phyloP scores from a whole-genome alignment of 2,797 vertebrate species.

The Clangula hyemalis region DNA sequence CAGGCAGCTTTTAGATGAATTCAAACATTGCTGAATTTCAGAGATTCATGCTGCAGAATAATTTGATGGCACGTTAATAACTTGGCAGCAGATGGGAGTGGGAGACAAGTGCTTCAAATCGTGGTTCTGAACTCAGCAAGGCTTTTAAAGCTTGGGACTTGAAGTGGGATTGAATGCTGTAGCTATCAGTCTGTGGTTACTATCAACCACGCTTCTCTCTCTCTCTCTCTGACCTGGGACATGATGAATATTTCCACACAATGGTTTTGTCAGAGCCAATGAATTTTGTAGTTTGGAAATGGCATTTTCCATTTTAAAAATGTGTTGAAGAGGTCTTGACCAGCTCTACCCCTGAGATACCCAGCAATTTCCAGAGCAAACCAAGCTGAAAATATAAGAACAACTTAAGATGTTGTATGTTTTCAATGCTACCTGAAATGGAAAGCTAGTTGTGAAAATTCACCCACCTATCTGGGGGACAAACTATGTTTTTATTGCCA shows the following conservation, averaged over 20 bases:
- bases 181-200: neutral
- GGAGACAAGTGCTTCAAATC: constrained; percentile 18
- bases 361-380: neutral
- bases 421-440: neutral
- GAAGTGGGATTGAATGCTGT: neutral
- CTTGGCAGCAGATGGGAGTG: constrained; percentile 64
- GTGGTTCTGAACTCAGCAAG: constrained; percentile 26
- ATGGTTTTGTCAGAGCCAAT: neutral
- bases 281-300: neutral
- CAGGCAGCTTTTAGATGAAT: neutral
- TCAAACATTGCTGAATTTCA: neutral
- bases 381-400: neutral
- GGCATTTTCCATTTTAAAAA: neutral
- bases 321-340: neutral
- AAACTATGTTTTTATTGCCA: neutral
- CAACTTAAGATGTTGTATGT: neutral
- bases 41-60: constrained; percentile 4
- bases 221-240: neutral
- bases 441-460: neutral
- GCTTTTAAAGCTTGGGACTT: neutral
- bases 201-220: neutral
- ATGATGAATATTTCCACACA: neutral
- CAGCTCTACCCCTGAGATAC: neutral
- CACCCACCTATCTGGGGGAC: neutral
- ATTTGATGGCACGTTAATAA: constrained; percentile 49